Conservation (phyloP, 2,797 vertebrate species). For the Perodicticus potto region DNA sequence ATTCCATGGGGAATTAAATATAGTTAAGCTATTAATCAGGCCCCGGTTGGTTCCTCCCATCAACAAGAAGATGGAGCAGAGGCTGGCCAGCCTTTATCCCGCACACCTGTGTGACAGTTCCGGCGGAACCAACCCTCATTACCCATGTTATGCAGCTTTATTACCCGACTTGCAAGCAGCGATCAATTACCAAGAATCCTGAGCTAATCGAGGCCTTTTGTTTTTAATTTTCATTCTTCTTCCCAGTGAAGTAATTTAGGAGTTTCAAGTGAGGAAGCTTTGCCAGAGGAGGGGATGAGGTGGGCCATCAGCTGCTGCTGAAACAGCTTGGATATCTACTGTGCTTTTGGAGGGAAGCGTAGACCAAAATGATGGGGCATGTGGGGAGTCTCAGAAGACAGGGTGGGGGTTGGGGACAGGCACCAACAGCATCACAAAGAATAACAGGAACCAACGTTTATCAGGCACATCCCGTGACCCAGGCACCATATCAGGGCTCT, state of each 20-base stretch:
- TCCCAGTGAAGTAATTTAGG: not conserved
- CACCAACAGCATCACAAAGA: not conserved
- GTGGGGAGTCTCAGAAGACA: not conserved
- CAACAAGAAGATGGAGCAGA: not conserved
- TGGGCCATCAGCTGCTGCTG: rapidly evolving
- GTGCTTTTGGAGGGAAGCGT: not conserved
- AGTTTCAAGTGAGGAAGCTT: not conserved
- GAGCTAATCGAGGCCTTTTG: constrained; percentile 35
- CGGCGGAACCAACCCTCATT: rapidly evolving
- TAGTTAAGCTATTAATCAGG: constrained; percentile 83
- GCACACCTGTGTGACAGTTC: rapidly evolving
- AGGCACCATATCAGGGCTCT: rapidly evolving
- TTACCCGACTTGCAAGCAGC: not conserved
- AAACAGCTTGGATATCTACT: not conserved
- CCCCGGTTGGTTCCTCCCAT: constrained; percentile 49
- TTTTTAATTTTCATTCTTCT: not conserved
- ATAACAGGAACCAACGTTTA: not conserved
- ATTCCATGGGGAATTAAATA: constrained; percentile 80
- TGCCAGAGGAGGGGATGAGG: not conserved
- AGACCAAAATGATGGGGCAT: not conserved
- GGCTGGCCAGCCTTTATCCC: not conserved
- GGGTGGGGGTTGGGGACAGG: not conserved
- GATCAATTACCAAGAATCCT: constrained; percentile 39
- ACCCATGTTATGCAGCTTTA: not conserved
- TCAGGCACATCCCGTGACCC: not conserved